Evolutionary conservation across 2,888 invertebrate genomes (phyloP).

Genomic region (Drosophila ochracea): DNA sequence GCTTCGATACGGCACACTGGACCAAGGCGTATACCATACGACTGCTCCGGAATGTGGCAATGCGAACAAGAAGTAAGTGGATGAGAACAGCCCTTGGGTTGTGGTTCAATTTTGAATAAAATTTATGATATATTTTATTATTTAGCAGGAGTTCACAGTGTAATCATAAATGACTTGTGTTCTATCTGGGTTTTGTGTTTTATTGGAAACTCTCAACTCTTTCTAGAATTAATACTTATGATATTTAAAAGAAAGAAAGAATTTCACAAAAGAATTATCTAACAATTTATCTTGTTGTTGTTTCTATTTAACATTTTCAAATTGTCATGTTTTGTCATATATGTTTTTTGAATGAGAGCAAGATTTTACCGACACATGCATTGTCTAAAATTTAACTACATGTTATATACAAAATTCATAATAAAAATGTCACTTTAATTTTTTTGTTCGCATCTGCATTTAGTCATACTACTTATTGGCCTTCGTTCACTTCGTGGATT

Average conservation of each 20-base stretch:
- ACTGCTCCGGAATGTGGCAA: conserved; percentile 77
- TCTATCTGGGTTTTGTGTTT: neutral
- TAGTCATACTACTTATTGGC: conserved; percentile 3
- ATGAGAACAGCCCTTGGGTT: neutral
- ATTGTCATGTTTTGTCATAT: neutral
- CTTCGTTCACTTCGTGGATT: neutral
- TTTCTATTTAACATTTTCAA: neutral
- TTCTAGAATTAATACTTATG: neutral
- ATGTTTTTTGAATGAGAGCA: neutral
- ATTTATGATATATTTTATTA: neutral
- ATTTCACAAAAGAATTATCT: neutral
- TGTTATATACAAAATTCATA: neutral
- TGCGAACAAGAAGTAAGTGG: conserved; percentile 83
- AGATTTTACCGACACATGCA: neutral
- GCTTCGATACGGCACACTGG: conserved; percentile 79
- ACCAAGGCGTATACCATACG: conserved; percentile 73
- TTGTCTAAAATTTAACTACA: neutral
- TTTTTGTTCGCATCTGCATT: neutral
- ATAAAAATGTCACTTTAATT: neutral
- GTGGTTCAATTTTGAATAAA: neutral
- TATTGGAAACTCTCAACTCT: neutral
- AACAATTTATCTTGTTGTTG: neutral
- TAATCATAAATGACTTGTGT: neutral
- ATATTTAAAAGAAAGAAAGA: neutral
- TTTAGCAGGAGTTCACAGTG: neutral